phyloP scores from a whole-genome alignment of 2,888 invertebrate species.

The Melitaea athalia region DNA sequence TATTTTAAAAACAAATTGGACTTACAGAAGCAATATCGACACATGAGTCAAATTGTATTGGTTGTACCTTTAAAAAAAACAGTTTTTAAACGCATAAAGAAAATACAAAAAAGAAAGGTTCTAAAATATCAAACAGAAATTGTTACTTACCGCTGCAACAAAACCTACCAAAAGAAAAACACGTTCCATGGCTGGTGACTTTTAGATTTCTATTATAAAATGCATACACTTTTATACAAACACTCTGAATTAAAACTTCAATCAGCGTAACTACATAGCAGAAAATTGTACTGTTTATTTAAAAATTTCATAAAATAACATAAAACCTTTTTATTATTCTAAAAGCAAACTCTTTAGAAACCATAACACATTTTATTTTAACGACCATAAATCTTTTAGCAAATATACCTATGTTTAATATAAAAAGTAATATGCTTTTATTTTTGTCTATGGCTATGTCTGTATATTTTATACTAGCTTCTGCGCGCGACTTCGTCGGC shows the following conservation, averaged over 20 bases:
- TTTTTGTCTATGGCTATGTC: too few relatives aligned
- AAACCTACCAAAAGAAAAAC: conserved; percentile 14
- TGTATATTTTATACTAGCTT: too few relatives aligned
- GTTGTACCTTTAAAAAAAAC: neutral
- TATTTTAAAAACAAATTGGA: neutral
- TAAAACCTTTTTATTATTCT: neutral
- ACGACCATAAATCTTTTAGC: neutral
- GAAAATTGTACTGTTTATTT: conserved; percentile 20
- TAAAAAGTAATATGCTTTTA: too few relatives aligned
- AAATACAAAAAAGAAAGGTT: too few relatives aligned
- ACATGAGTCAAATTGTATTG: neutral
- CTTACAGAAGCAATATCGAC: neutral
- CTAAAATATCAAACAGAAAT: neutral
- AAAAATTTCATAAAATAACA: conserved; percentile 15
- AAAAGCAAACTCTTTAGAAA: conserved; percentile 4
- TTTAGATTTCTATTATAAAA: neutral
- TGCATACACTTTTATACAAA: conserved; percentile 23
- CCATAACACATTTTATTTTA: conserved; percentile 4
- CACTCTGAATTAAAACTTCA: conserved; percentile 12
- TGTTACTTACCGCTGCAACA: conserved; percentile 11
- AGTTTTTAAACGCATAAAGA: too few relatives aligned
- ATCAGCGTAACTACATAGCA: conserved; percentile 12
- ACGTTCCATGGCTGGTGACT: conserved; percentile 19
- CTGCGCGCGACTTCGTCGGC: too few relatives aligned
- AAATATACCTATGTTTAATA: too few relatives aligned